Percentiles rank a stretch among this genome's conserved stretches.
These are phyloP conservation scores for Apis mellifera DNA, from an alignment of 1,140 invertebrate genomes.

Conservation along the genomic window Amel_HAv3.1 CM009939.2:6272001-6272500, in stretches of 20 bases:
- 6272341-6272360: too few relatives aligned
- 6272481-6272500: constrained; percentile 45
- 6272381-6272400: constrained; percentile 32
- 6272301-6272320: constrained; percentile 22
- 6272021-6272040: constrained; percentile 1
- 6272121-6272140: constrained; percentile 65
- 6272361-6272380: too few relatives aligned
- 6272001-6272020: too few relatives aligned
- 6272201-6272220: background rate
- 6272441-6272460: background rate
- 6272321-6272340: background rate
- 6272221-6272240: background rate
- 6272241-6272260: background rate
- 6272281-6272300: constrained; percentile 5
- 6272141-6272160: constrained; percentile 66
- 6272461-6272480: constrained; percentile 37
- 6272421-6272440: constrained; percentile 40
- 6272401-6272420: constrained; percentile 26
- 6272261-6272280: constrained; percentile 26
- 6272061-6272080: constrained; percentile 67
- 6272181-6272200: background rate
- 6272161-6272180: constrained; percentile 54
- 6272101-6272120: constrained; percentile 67
- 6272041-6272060: constrained; percentile 58
- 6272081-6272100: constrained; percentile 61